Percentiles rank a stretch among this genome's conserved stretches.
Conservation (phyloP, 1,140 invertebrate genomes). For the Aphis craccivora region DNA sequence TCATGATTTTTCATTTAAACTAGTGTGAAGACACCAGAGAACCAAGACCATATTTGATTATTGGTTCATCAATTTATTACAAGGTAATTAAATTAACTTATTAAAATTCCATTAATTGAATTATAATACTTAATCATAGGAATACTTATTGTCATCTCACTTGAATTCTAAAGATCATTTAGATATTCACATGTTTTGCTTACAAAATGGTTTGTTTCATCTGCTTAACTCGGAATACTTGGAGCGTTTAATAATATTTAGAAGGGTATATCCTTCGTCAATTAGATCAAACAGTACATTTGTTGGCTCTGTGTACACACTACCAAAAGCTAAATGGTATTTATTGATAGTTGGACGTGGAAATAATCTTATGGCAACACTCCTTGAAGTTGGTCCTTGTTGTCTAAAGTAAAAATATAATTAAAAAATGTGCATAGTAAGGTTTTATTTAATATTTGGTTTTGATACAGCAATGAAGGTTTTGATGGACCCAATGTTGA, state of each 20-base stretch:
- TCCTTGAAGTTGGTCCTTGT: conserved; percentile 40
- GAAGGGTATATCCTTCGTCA: conserved; percentile 37
- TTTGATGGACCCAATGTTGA: neutral
- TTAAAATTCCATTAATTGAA: neutral
- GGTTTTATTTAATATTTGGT: neutral
- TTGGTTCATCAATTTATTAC: conserved; percentile 52
- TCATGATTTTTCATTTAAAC: neutral
- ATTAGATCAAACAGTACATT: conserved; percentile 10
- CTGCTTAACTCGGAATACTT: conserved; percentile 10
- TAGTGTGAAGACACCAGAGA: conserved; percentile 44
- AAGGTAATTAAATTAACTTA: conserved; percentile 15
- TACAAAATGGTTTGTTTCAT: conserved; percentile 52
- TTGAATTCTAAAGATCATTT: conserved; percentile 49
- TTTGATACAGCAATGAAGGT: conserved; percentile 18
- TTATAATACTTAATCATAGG: neutral
- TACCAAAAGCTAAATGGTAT: conserved; percentile 54
- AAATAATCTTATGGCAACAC: conserved; percentile 40
- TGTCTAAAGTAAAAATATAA: conserved; percentile 30
- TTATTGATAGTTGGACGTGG: conserved; percentile 48
- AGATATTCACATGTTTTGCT: conserved; percentile 51
- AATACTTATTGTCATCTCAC: conserved; percentile 41
- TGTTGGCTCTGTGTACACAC: conserved; percentile 29
- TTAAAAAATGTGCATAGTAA: neutral
- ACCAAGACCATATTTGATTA: conserved; percentile 38
- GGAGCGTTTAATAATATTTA: conserved; percentile 54